These are phyloP conservation scores for Petrosia ficiformis DNA, from an alignment of 37 sponge, comb jelly and placozoan genomes.

Conservation along the genomic window DNA sequence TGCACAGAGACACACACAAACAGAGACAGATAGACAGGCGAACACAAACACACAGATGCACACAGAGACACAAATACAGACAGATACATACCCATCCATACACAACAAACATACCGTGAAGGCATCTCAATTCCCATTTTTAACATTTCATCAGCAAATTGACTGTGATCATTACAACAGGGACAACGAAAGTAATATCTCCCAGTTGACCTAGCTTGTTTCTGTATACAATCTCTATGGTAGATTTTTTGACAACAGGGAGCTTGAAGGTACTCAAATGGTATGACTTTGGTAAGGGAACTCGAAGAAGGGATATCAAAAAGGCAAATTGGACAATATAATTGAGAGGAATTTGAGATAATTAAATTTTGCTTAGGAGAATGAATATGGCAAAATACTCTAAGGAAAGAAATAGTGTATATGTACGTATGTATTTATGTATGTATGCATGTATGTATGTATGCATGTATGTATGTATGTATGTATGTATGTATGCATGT, in stretches of 20 bases:
- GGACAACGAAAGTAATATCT: conserved; percentile 26
- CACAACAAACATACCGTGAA: too few species aligned
- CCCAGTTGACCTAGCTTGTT: conserved; percentile 42
- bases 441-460: too few species aligned
- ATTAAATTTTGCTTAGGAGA: background rate
- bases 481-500: too few species aligned
- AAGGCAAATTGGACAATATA: conserved; percentile 24
- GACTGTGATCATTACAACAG: conserved; percentile 24
- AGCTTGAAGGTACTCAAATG: conserved; percentile 13
- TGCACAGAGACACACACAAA: too few species aligned
- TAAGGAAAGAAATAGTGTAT: background rate
- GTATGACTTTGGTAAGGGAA: background rate
- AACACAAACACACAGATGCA: too few species aligned
- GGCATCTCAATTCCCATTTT: conserved; percentile 27
- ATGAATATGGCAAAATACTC: conserved; percentile 30
- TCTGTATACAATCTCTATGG: conserved; percentile 38
- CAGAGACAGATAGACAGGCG: too few species aligned
- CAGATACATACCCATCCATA: too few species aligned
- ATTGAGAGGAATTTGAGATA: background rate
- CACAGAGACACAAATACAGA: too few species aligned
- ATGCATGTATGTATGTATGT: background rate
- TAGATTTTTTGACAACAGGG: conserved; percentile 22
- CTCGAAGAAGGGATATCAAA: background rate
- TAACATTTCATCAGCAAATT: conserved; percentile 21
- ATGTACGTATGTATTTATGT: too few species aligned